Base-by-base conservation (phyloP, 2,797 vertebrate species). In the Phataginus tetradactyla region DNA sequence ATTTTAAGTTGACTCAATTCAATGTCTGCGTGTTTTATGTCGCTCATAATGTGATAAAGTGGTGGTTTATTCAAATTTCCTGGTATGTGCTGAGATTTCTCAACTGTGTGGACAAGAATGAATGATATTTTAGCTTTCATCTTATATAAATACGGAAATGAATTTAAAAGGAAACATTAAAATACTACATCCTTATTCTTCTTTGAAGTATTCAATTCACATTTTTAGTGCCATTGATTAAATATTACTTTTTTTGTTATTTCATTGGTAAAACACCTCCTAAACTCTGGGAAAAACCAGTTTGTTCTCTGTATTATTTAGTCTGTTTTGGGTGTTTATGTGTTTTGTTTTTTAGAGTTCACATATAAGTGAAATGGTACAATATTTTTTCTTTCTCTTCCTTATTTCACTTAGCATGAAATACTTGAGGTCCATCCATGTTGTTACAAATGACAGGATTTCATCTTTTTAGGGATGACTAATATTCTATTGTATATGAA, bases 1-100 rank as follows among this genome's bases (percentile, higher is more conserved):
- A 83, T 72, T 96, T 96, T 79, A 95, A 77, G 64, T 53, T 3
- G 34, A 81, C 32, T 92, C 10, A 75, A 37, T 86, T 90, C 34
- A 88, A 39, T 91, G 63, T 71, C 15, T 45, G 61, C 37, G 21
- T 77, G 59, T 57, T 92, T 72, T 96, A 49, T 85, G 32, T 79
- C 74, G 63, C 3, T 72, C 27, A 63, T 49, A 23, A 32, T 79
- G 59, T 53, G 34, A 69, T 59, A 71, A 75, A 95, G 8, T 72
- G 37, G 61, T 49, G 4, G 4, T 23, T 90, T 93, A 74, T 37
- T 75, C 49, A 61, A 74, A 77, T 86, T 87, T 85, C 27, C 49
- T 90, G 7, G 23, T 84, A 92, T 66, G n/a, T 39, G 9, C 61
- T 88, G 25, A 80, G 18, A 49, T 27, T 84, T 90, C 88, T 94